A percentile compares a stretch with the other conserved stretches of the same genome.
Evolutionary conservation across 1,140 invertebrate species (phyloP).

Genomic region (Teleogryllus occipitalis): DNA sequence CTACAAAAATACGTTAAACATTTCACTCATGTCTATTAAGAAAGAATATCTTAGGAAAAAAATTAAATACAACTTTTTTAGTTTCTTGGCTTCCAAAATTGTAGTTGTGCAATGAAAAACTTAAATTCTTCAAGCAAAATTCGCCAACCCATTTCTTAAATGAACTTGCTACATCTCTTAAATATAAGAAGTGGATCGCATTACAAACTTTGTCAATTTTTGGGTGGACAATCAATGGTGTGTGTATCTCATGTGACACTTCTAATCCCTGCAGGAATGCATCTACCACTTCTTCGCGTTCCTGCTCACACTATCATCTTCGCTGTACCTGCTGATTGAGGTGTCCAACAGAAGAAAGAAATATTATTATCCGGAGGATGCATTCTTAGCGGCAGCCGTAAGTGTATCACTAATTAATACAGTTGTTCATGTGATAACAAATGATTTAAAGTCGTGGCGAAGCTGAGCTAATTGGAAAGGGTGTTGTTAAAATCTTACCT

Average conservation of each 20-base stretch:
- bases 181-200: no score
- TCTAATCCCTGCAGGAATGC: slow-evolving; percentile 53
- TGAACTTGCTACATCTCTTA: no score
- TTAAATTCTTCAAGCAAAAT: neutral
- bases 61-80: neutral
- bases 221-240: neutral
- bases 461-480: no score
- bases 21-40: no score
- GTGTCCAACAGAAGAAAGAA: slow-evolving; percentile 41
- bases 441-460: no score
- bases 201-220: neutral
- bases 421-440: no score
- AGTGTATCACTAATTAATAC: slow-evolving; percentile 32
- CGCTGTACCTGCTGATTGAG: slow-evolving; percentile 53
- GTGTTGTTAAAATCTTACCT: no score
- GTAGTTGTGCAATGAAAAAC: neutral
- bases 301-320: slow-evolving; percentile 55
- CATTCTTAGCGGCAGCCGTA: slow-evolving; percentile 56
- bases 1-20: no score
- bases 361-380: slow-evolving; percentile 35
- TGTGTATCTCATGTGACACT: neutral
- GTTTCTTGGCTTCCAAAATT: neutral
- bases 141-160: no score
- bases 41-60: no score
- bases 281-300: slow-evolving; percentile 66